Base-by-base conservation (phyloP, 1,140 invertebrate species). In the Contarinia nasturtii region DNA sequence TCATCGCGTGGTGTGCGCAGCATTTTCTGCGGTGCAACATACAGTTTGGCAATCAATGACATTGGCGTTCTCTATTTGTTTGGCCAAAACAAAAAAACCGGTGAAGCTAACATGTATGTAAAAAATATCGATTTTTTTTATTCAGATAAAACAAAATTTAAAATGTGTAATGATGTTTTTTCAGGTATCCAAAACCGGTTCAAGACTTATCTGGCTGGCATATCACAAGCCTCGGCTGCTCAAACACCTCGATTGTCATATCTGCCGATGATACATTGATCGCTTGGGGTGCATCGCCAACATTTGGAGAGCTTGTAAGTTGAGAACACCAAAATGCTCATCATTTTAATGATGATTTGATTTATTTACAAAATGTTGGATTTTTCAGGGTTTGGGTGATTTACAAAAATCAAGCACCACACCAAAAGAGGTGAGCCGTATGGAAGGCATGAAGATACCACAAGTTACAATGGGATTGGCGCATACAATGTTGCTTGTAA, bases 61-160 rank as follows among this genome's bases (percentile, higher is more conserved):
- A 71, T 77, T 51, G 87, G 86, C 45, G 67, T 67, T 12, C 65
- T 89, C 3, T 86, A 81, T 59, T 72, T 94, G 57, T 93, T 91
- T 68, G 90, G 90, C 1, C 86, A 90, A 61, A 87, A 83, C 0
- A 93, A 92, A 61, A 77, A 86, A 22, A 84, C 85, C 2, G 90
- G 90, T 0, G 89, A 94, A 60, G 90, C 89, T 1, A 90, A 89
- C 53, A 94, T 95, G 90, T 95, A 95, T 61, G n/a, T n/a, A n/a
- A n/a, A n/a, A n/a, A n/a, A n/a, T n/a, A n/a, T n/a, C n/a, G n/a
- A n/a, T n/a, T n/a, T n/a, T n/a, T n/a, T n/a, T n/a, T n/a, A n/a
- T n/a, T n/a, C n/a, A n/a, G n/a, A n/a, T n/a, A n/a, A n/a, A n/a
- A n/a, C n/a, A n/a, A n/a, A n/a, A n/a, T n/a, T n/a, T n/a, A n/a